Evolutionary conservation across 1,140 invertebrate species (phyloP), one percentile per base, ranked within the genome.

Genomic region (Pentalonia nigronervosa): DNA sequence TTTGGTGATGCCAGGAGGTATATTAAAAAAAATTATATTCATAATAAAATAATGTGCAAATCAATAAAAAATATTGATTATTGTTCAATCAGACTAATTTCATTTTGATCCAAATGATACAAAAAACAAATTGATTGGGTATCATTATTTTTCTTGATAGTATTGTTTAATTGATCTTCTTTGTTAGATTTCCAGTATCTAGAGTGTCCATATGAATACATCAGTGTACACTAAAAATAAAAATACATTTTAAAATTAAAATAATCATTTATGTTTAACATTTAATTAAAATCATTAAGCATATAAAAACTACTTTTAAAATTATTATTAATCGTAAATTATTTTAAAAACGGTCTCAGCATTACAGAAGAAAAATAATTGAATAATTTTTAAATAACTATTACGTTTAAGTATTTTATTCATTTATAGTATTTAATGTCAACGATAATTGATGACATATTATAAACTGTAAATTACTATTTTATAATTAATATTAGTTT

Each of bases 31-130:
- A 86, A n/a, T 90, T 53, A n/a, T n/a, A 93, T 86, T 93, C n/a
- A 93, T 76, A 93, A 93, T 84, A 93, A 86, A 50, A 89, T 67
- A 90, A 93, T 45, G 91, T 93, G 91, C 91, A 53, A 93, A 93
- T 93, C 81, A 93, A 93, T 84, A 81, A 81, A 84, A 53, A 45
- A 6, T 84, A 93, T 93, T 86, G 81, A 93, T 86, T 93, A 93
- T 93, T 93, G 81, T 93, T 86, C 81, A 50, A 84, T 93, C 76
- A 93, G 81, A 93, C 91, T 50, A 93, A 60, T 84, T 53, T 93
- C 21, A 25, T 86, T 92, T 93, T 93, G 76, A 93, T 93, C 81
- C 81, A 93, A 81, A 53, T 92, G 48, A 84, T 84, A 56, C 17
- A 41, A 50, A 83, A 50, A 48, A 91, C 7, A 47, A 20, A 48